Base-by-base conservation (phyloP, 2,797 vertebrate genomes). In the Clarias fuscus region DNA sequence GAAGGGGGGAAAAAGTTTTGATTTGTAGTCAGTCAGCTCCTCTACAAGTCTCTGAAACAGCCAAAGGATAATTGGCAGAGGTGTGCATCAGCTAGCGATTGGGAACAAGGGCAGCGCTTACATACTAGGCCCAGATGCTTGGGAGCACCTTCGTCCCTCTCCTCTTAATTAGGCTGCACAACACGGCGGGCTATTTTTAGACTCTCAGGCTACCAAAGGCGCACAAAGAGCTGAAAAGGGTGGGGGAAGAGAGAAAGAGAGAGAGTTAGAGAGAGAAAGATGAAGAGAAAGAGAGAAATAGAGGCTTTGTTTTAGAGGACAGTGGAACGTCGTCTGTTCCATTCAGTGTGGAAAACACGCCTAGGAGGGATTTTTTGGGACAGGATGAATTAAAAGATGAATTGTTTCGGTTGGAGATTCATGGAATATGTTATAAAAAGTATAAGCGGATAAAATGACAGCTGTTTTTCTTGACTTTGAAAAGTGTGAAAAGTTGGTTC, bases 91-190 rank as follows among this genome's bases (percentile, higher is more conserved):
- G 85, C 88, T 68, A 85, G 83, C 71, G 83, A 88, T 84, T 53
- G 88, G 80, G 84, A 91, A 90, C 89, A 87, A 87, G 89, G 86
- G 86, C 86, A 76, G 85, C 72, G 79, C 88, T 90, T 89, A 89
- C 90, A 89, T 82, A 79, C 78, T 71, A 77, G 86, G 88, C 89
- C 85, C 90, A 90, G 90, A 91, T 90, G 89, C 90, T 90, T 33
- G 82, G 88, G 87, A 86, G 81, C 86, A 90, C 85, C 88, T 88
- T 84, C 65, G 86, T 90, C 88, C 86, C 88, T 62, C 72, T 85
- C 53, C 88, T 90, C 87, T 89, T 89, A 91, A 90, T 91, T 91
- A 91, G 89, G 86, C 88, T 87, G 85, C 84, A 88, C 84, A 80
- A 89, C 87, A 84, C 72, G 82, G 83, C 71, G 67, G 62, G 76